Conservation (phyloP, 2,888 invertebrate genomes). For the Didymodactylos carnosus region DNA sequence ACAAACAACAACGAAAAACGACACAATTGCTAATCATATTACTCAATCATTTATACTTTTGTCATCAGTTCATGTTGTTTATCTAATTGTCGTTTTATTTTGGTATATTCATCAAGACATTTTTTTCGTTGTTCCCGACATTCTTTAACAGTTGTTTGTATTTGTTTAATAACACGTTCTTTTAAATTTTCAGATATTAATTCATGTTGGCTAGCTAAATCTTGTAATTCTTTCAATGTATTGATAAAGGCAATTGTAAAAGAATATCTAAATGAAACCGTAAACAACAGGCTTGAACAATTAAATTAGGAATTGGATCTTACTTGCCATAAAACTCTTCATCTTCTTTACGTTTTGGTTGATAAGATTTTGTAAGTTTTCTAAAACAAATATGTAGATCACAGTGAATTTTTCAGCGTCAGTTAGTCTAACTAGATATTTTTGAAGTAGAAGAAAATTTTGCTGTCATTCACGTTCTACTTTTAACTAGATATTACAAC, state of each 20-base stretch:
- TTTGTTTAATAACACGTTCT: slow-evolving; percentile 64
- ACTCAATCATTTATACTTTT: not conserved
- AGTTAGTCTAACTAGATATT: no score
- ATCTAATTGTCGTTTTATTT: not conserved
- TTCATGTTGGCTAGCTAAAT: slow-evolving; percentile 92
- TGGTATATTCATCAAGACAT: not conserved
- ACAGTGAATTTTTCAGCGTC: no score
- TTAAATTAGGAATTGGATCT: not conserved
- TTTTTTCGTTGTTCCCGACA: slow-evolving; percentile 42
- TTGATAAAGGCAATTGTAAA: slow-evolving; percentile 37
- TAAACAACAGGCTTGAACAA: no score
- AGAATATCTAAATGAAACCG: slow-evolving; percentile 47
- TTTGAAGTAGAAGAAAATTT: no score
- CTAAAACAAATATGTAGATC: no score
- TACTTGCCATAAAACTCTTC: slow-evolving; percentile 2
- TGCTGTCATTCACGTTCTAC: no score
- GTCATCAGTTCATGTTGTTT: not conserved
- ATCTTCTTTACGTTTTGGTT: slow-evolving; percentile 10
- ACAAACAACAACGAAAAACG: slow-evolving; percentile 14
- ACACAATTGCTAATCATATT: not conserved
- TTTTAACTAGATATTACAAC: no score
- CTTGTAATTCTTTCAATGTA: slow-evolving; percentile 77
- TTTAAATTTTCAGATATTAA: slow-evolving; percentile 83
- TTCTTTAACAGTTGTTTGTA: slow-evolving; percentile 66
- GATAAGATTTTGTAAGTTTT: slow-evolving; percentile 11